phyloP scores from a whole-genome alignment of 2,797 vertebrate genomes.

The Chiloscyllium punctatum region DNA sequence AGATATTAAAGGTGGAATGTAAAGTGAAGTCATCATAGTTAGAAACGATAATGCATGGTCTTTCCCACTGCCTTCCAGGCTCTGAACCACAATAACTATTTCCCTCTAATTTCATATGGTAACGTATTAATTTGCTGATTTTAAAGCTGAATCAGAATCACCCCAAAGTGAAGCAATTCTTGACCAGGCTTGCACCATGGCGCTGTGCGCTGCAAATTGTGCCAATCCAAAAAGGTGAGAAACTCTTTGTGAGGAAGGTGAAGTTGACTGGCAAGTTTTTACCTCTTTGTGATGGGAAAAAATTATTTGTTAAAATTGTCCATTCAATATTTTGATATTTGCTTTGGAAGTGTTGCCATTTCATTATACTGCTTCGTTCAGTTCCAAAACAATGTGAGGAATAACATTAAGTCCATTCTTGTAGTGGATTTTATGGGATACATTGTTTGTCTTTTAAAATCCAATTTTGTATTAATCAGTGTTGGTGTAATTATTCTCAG shows the following conservation, averaged over 20 bases:
- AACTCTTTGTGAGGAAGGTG: not conserved
- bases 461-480: not conserved
- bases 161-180: not conserved
- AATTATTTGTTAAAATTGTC: not conserved
- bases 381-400: not conserved
- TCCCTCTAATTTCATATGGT: not conserved
- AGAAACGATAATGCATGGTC: no score
- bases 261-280: not conserved
- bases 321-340: not conserved
- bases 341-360: not conserved
- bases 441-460: not conserved
- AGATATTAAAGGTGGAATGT: no score
- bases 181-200: not conserved
- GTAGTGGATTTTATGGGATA: not conserved
- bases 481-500: not conserved
- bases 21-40: no score
- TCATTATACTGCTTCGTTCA: not conserved
- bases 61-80: not conserved
- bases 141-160: no score
- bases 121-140: not conserved
- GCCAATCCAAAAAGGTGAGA: not conserved
- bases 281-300: not conserved
- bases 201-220: not conserved
- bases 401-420: not conserved
- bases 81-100: not conserved